These are phyloP conservation scores for Nasonovia ribisnigri DNA, from an alignment of 2,888 invertebrate genomes.

Conservation along the genomic window DNA sequence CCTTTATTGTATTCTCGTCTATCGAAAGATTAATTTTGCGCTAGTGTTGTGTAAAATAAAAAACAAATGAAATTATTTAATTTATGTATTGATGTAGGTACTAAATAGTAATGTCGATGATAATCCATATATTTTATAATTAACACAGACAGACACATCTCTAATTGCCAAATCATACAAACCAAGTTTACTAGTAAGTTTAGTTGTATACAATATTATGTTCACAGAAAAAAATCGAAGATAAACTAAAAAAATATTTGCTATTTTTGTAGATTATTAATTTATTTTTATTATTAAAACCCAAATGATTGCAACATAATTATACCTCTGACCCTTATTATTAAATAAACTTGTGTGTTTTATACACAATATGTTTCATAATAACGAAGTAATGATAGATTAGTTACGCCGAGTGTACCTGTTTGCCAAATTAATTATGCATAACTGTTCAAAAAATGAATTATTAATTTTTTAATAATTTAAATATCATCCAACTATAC, in stretches of 20 bases:
- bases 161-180: not conserved
- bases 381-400: not conserved
- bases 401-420: not conserved
- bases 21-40: not conserved
- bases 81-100: not conserved
- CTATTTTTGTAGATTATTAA: not conserved
- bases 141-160: not conserved
- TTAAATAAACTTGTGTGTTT: not conserved
- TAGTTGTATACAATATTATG: not conserved
- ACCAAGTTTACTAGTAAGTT: not conserved
- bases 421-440: not conserved
- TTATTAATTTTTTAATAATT: not conserved
- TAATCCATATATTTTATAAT: not conserved
- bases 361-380: not conserved
- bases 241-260: not conserved
- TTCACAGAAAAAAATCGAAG: not conserved
- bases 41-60: not conserved
- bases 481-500: not conserved
- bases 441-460: not conserved
- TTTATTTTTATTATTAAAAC: not conserved
- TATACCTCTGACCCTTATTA: not conserved
- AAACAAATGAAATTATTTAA: not conserved
- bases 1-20: not conserved
- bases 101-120: not conserved
- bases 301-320: not conserved